Evolutionary conservation across 1,140 invertebrate species (phyloP).

Genomic region (Asbolus verrucosus): DNA sequence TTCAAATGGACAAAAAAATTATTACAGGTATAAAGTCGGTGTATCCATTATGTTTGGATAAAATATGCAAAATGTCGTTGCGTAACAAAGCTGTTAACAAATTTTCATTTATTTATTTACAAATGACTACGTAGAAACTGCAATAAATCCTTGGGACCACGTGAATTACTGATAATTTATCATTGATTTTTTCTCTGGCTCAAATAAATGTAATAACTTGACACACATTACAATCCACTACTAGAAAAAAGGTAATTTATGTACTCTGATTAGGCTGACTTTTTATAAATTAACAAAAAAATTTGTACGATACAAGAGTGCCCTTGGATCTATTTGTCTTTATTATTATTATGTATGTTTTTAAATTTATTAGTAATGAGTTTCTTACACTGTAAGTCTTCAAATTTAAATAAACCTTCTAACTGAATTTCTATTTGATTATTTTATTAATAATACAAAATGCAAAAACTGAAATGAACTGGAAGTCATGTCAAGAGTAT

Average conservation of each 20-base stretch:
- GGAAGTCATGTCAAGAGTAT: no score
- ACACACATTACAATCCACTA: slow-evolving; percentile 21
- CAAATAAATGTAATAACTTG: neutral
- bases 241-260: slow-evolving; percentile 29
- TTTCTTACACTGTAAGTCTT: no score
- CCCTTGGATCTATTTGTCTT: neutral
- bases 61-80: slow-evolving; percentile 22
- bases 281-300: neutral
- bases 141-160: slow-evolving; percentile 17
- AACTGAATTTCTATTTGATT: no score
- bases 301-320: no score
- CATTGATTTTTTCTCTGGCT: neutral
- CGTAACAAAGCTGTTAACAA: slow-evolving; percentile 7
- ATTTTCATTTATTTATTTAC: slow-evolving; percentile 28
- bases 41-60: slow-evolving; percentile 16
- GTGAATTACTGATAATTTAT: slow-evolving; percentile 31
- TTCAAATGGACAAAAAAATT: slow-evolving; percentile 17
- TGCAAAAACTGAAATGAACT: no score
- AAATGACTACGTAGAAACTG: slow-evolving; percentile 3
- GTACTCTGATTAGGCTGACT: neutral
- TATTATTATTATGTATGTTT: no score
- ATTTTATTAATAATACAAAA: no score
- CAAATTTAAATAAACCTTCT: no score
- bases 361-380: no score
- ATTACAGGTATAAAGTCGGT: slow-evolving; percentile 16